Conservation (phyloP, 2,888 invertebrate genomes). For the Trichogramma dendrolimi region DNA sequence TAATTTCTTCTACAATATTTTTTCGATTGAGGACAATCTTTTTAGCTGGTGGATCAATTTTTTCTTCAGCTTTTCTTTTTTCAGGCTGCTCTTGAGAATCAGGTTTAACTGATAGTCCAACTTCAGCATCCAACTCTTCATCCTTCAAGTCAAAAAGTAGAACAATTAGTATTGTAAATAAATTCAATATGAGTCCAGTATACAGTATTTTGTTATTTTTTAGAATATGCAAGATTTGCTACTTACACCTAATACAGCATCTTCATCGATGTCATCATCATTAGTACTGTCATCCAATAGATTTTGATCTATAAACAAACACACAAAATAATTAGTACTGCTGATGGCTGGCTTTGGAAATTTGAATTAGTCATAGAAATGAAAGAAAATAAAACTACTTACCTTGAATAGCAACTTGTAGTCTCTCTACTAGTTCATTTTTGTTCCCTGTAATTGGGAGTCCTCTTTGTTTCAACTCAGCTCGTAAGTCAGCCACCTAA, state of each 20-base stretch:
- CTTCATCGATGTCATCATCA: constrained; percentile 56
- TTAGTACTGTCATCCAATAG: constrained; percentile 54
- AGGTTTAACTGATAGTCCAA: constrained; percentile 45
- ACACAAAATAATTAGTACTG: constrained; percentile 1
- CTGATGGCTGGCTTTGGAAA: background rate
- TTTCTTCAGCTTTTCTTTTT: constrained; percentile 33
- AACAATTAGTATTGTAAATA: background rate
- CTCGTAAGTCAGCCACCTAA: constrained; percentile 80
- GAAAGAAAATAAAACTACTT: constrained; percentile 24
- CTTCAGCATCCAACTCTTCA: constrained; percentile 48
- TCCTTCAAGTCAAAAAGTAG: constrained; percentile 36
- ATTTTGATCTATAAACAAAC: no score
- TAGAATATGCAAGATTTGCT: constrained; percentile 4
- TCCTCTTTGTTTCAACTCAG: constrained; percentile 75
- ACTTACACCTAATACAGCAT: constrained; percentile 57
- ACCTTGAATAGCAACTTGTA: constrained; percentile 62
- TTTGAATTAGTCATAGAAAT: background rate
- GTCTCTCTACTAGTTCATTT: constrained; percentile 72
- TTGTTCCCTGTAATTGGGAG: constrained; percentile 74
- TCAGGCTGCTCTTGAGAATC: constrained; percentile 44
- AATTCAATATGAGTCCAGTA: background rate
- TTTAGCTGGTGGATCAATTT: constrained; percentile 49
- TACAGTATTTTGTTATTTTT: no score
- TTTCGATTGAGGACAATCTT: constrained; percentile 61
- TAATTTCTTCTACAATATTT: constrained; percentile 44